Evolutionary conservation across 1,140 invertebrate genomes (phyloP).

Genomic region (Meteorus sp.): DNA sequence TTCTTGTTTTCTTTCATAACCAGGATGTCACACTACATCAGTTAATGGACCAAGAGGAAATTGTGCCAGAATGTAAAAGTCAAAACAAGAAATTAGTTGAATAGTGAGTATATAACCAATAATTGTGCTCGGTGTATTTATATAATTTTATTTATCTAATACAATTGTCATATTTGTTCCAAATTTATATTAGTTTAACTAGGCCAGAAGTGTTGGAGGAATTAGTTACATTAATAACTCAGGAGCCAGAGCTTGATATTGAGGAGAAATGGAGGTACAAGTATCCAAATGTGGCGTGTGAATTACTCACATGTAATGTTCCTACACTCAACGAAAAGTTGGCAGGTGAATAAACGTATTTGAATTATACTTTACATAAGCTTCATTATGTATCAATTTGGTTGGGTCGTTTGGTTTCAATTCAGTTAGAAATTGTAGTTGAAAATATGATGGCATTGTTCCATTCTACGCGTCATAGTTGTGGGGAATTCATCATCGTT

Average conservation of each 20-base stretch:
- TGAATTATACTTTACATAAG: too few relatives aligned
- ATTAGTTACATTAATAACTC: slow-evolving; percentile 82
- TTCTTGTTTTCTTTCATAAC: slow-evolving; percentile 39
- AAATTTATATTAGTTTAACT: slow-evolving; percentile 71
- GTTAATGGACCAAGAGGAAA: slow-evolving; percentile 91
- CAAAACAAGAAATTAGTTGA: slow-evolving; percentile 90
- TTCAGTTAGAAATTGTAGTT: too few relatives aligned
- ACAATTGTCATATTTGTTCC: too few relatives aligned
- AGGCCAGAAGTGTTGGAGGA: slow-evolving; percentile 82
- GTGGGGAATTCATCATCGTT: too few relatives aligned
- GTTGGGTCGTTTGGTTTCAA: too few relatives aligned
- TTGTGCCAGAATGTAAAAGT: slow-evolving; percentile 92
- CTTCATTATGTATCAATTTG: too few relatives aligned
- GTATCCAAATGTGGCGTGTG: slow-evolving; percentile 91
- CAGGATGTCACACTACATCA: slow-evolving; percentile 89
- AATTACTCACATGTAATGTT: slow-evolving; percentile 89
- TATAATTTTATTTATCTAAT: too few relatives aligned
- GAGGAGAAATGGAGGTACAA: slow-evolving; percentile 82
- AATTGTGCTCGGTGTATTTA: neutral
- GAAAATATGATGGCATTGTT: too few relatives aligned
- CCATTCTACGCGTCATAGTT: too few relatives aligned
- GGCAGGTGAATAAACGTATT: slow-evolving; percentile 57
- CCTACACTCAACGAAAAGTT: slow-evolving; percentile 83
- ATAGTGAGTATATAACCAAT: slow-evolving; percentile 72
- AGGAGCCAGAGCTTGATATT: slow-evolving; percentile 77